Conservation (phyloP, 2,888 invertebrate genomes). For the Acleris cristana region DNA sequence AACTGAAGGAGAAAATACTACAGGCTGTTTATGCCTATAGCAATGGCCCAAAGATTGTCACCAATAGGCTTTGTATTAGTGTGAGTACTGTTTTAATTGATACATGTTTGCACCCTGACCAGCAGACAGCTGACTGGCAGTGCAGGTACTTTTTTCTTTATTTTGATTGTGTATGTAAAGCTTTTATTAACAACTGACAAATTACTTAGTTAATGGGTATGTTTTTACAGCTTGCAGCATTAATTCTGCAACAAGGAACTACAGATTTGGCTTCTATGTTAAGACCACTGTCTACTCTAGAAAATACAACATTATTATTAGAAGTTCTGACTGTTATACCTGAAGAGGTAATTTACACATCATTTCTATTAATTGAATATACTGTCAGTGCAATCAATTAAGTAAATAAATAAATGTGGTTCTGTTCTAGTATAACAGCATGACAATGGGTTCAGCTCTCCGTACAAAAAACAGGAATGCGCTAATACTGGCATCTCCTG, state of each 20-base stretch:
- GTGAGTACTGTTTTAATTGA: constrained; percentile 82
- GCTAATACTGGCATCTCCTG: constrained; percentile 70
- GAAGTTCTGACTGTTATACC: constrained; percentile 94
- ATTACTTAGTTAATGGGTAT: too few relatives aligned
- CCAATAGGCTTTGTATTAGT: constrained; percentile 93
- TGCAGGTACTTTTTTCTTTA: too few relatives aligned
- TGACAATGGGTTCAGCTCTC: constrained; percentile 75
- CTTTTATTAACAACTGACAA: too few relatives aligned
- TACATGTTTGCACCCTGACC: neutral
- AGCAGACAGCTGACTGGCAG: neutral
- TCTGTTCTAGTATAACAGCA: constrained; percentile 68
- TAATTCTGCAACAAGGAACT: constrained; percentile 88
- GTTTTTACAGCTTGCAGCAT: constrained; percentile 90
- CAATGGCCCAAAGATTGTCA: constrained; percentile 92
- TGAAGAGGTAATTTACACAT: constrained; percentile 88
- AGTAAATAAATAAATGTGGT: neutral
- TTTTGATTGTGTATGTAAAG: too few relatives aligned
- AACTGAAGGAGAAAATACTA: constrained; percentile 90
- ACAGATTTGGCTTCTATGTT: constrained; percentile 91
- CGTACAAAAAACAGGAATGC: constrained; percentile 65
- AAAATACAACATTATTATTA: constrained; percentile 83
- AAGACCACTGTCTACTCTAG: constrained; percentile 82
- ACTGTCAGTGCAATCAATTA: constrained; percentile 1
- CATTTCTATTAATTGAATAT: constrained; percentile 11
- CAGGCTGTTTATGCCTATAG: constrained; percentile 90